Evolutionary conservation across 2,888 invertebrate species (phyloP).

Genomic region (Poecilobothrus nobilitatus): DNA sequence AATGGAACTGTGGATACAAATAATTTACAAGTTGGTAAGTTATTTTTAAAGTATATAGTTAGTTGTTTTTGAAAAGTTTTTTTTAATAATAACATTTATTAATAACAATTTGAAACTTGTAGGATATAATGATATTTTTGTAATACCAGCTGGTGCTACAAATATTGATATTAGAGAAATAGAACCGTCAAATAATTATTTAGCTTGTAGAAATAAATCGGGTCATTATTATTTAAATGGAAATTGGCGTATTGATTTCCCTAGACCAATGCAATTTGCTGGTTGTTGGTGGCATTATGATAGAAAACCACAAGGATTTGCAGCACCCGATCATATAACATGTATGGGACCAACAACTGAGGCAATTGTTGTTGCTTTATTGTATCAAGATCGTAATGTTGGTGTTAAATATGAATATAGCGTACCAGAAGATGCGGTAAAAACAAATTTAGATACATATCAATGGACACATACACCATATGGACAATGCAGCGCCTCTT

Average conservation of each 20-base stretch:
- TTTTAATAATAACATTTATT: not conserved
- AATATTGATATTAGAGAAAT: conserved; percentile 74
- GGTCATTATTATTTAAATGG: conserved; percentile 89
- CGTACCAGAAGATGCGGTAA: conserved; percentile 62
- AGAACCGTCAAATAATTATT: conserved; percentile 77
- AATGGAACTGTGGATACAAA: conserved; percentile 60
- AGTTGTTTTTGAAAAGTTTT: not conserved
- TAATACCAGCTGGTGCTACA: conserved; percentile 89
- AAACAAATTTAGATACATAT: conserved; percentile 64
- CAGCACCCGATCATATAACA: conserved; percentile 74
- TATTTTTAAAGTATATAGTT: not conserved
- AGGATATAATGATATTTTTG: conserved; percentile 88
- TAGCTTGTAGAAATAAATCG: conserved; percentile 73
- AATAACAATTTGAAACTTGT: conserved; percentile 18
- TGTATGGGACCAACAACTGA: conserved; percentile 87
- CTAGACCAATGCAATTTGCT: conserved; percentile 67
- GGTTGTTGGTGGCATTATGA: conserved; percentile 85
- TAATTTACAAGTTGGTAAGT: conserved; percentile 63
- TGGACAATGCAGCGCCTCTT: conserved; percentile 72
- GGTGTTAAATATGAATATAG: conserved; percentile 87
- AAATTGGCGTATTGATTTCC: conserved; percentile 88
- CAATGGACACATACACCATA: conserved; percentile 66
- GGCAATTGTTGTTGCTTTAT: conserved; percentile 71
- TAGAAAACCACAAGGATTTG: conserved; percentile 68
- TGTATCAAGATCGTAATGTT: conserved; percentile 74